Base-by-base conservation (phyloP, 92 coral and sea anemone species). In the Epizoanthus stellaris region DNA sequence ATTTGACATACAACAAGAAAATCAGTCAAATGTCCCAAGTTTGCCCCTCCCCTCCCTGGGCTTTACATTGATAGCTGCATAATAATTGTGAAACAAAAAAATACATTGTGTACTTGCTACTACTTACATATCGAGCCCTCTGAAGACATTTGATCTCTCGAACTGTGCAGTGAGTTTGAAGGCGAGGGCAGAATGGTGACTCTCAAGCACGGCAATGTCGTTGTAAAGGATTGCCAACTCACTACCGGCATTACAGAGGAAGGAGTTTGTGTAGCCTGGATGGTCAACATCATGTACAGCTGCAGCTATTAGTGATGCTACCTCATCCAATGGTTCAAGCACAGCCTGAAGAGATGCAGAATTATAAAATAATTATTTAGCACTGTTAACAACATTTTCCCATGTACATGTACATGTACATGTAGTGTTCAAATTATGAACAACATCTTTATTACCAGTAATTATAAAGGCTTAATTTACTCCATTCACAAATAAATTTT, bases 251-350 rank as follows among this genome's bases (percentile, higher is more conserved):
- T 97, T 97, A 70, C 99, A 97, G 20, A 97, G 98, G 81, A 97
- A 97, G n/a, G 99, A 97, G 93, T 97, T 97, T 1, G 99, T 97
- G 80, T 95, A 97, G 4, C 99, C 99, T 23, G 99, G 99, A 90
- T 97, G 99, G 85, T 97, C 99, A 23, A 97, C 98, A 73, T 97
- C 99, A 75, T 97, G 99, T 9, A 97, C 99, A 36, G 91, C 95
- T 16, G 99, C 99, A 36, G 99, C 99, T 85, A 97, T 97, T 45
- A 97, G 88, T 1, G 99, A 93, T 3, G 99, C 99, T 52, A 95
- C 94, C 85, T 94, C 99, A 77, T 97, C 99, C 71, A 94, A 87
- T 0, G 99, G 99, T 77, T 97, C 99, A 0, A 97, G 87, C 19
- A 95, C 98, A 54, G 94, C 95, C 99, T 97, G 85, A 1, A 63